Base-by-base conservation (phyloP, 2,113 vertebrate species). In the Takifugu flavidus region DNA sequence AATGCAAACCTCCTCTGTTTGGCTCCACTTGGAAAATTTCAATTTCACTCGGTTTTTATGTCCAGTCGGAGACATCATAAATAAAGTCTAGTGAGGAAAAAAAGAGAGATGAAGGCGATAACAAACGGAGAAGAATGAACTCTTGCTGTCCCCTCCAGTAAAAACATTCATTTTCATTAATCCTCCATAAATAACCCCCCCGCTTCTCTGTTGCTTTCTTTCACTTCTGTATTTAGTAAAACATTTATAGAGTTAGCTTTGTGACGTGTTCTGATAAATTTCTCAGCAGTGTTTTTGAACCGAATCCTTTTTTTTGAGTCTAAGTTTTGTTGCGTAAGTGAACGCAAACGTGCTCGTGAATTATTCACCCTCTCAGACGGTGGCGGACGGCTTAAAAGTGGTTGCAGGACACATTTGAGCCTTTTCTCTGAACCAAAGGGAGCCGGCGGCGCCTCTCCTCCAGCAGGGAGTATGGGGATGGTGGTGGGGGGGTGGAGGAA, bases 221-320 rank as follows among this genome's bases (percentile, higher is more conserved):
- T 58, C 79, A 69, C 65, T 58, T 58, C 77, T 63, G 58, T 15
- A 79, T 84, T 77, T 52, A 45, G 55, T 91, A 57, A 87, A 91
- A 77, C 1, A 82, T 85, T 90, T 69, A 91, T 87, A 68, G 70
- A 76, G 84, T 85, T 85, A 85, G 82, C 88, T 87, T 90, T 83
- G 81, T 82, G 62, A 75, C 79, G 64, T 87, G 85, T 86, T 84
- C 86, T 91, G 89, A 89, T 91, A 91, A 89, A 92, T 89, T 78
- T 90, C 83, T 88, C 87, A 90, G 79, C 65, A 80, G 84, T 72
- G 70, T 86, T 89, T 87, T 86, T 77, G 34, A 79, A 82, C 70
- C 56, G 67, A 68, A 67, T 64, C 59, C 53, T 60, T 53, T 52
- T 64, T 58, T 62, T 50, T 28, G 5, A 29, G 58, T 79, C 85